Conservation (phyloP, 2,888 invertebrate genomes). For the Caenorhabditis sulstoni region DNA sequence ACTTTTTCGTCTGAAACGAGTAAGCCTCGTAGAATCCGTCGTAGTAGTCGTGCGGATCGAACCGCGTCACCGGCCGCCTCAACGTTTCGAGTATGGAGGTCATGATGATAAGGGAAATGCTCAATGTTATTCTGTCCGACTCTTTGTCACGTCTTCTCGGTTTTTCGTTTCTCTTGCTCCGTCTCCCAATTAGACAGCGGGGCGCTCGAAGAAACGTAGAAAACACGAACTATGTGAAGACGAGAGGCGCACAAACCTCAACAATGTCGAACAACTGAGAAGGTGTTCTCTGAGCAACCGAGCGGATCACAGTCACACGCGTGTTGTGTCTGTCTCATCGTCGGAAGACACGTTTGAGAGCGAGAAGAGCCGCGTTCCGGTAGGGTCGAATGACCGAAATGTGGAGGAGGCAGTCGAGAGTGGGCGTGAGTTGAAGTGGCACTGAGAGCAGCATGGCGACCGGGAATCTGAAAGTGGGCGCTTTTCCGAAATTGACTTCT, state of each 20-base stretch:
- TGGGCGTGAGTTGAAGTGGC: slow-evolving; percentile 22
- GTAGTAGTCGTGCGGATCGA: neutral
- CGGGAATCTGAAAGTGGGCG: slow-evolving; percentile 10
- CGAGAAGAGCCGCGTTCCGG: neutral
- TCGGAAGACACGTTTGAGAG: neutral
- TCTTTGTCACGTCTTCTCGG: no score
- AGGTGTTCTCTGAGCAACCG: no score
- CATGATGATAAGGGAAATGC: neutral
- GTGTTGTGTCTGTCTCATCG: neutral
- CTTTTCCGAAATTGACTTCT: no score
- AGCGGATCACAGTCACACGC: no score
- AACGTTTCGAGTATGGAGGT: neutral
- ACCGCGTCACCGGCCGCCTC: neutral
- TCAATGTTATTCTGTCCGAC: no score
- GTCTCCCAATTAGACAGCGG: no score
- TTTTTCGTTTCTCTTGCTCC: no score
- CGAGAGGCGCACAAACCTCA: no score
- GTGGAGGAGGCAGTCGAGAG: slow-evolving; percentile 21
- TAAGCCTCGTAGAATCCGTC: slow-evolving; percentile 11
- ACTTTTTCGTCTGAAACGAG: neutral
- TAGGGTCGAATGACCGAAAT: neutral
- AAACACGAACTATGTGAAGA: no score
- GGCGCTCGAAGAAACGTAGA: no score
- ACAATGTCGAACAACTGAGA: no score
- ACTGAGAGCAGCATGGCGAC: slow-evolving; percentile 3